Evolutionary conservation across 2,888 invertebrate species (phyloP), one percentile per base, ranked within the genome.

Genomic region (Icerya purchasi): DNA sequence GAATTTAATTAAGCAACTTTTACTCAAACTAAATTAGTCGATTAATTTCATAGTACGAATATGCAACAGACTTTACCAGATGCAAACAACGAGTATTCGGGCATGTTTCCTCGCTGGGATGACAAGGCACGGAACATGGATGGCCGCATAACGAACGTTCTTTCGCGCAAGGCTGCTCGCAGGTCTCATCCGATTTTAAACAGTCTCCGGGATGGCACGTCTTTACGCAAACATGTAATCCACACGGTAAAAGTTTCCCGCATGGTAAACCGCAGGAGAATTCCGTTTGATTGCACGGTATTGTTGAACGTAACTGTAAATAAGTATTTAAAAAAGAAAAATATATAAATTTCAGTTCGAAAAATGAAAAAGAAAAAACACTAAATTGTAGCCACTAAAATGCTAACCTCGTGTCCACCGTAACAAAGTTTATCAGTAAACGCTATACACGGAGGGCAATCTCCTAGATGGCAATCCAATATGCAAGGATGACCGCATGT

Each of bases 201-300:
- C 89, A 89, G 0, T 76, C 70, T 1, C 83, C 86, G 54, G 79
- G 75, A 69, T 93, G 92, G 68, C 92, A 93, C 1, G 77, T 79
- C 65, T 79, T 78, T 59, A 80, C 80, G 70, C 96, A 96, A 57
- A 80, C 83, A 70, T 97, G 96, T 21, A 82, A 79, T 0, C 84
- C 84, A 69, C 94, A 96, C 0, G 80, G 74, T 66, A 96, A 72
- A 0, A 79, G 78, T 67, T 84, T 86, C 56, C 81, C 82, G 70
- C 96, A 97, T 0, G 86, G 80, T 64, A 86, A 71, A 0, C 96
- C 96, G 72, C 96, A 97, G 1, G 91, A 90, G 68, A 94, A 84
- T 68, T 86, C 86, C 36, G 80, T 81, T 70, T 86, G 79, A 65
- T 87, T 82, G 69, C 91, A 92, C 10, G 90, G 88, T 66, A 94